Evolutionary conservation across 2,113 vertebrate genomes (phyloP).

Genomic region (Spea bombifrons): DNA sequence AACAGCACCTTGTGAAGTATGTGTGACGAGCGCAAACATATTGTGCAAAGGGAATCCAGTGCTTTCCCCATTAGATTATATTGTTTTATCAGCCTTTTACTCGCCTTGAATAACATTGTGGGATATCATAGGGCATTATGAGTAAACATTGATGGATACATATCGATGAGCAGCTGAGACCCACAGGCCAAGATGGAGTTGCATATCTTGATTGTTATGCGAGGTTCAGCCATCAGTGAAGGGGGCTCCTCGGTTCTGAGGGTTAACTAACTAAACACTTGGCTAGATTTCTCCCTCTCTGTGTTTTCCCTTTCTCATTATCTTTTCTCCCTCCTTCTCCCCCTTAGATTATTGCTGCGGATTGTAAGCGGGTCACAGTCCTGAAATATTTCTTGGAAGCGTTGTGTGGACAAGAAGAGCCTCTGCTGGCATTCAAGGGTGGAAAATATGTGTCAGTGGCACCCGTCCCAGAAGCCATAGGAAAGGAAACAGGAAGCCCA

Average conservation of each 20-base stretch:
- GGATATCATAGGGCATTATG: too few species aligned
- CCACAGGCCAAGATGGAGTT: background rate
- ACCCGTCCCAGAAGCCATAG: slow-evolving; percentile 77
- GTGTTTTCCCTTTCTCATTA: slow-evolving; percentile 61
- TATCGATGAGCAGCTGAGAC: too few species aligned
- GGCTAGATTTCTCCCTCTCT: slow-evolving; percentile 46
- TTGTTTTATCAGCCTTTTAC: too few species aligned
- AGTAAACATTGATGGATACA: too few species aligned
- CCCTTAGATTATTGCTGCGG: slow-evolving; percentile 87
- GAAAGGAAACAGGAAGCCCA: slow-evolving; percentile 75
- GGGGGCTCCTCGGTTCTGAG: slow-evolving; percentile 10
- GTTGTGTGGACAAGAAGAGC: slow-evolving; percentile 98
- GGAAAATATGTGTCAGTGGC: slow-evolving; percentile 97
- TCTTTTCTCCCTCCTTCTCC: slow-evolving; percentile 54
- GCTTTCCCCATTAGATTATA: too few species aligned
- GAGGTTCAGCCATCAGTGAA: slow-evolving; percentile 5
- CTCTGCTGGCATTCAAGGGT: slow-evolving; percentile 97
- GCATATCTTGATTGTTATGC: background rate
- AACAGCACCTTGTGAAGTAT: too few species aligned
- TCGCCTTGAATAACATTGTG: too few species aligned
- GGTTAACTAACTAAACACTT: slow-evolving; percentile 41
- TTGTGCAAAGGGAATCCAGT: too few species aligned
- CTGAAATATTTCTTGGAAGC: slow-evolving; percentile 99
- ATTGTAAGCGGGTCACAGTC: slow-evolving; percentile 97
- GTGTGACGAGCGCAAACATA: too few species aligned